Evolutionary conservation across 2,888 invertebrate genomes (phyloP).

Genomic region (Anoncus sp.): DNA sequence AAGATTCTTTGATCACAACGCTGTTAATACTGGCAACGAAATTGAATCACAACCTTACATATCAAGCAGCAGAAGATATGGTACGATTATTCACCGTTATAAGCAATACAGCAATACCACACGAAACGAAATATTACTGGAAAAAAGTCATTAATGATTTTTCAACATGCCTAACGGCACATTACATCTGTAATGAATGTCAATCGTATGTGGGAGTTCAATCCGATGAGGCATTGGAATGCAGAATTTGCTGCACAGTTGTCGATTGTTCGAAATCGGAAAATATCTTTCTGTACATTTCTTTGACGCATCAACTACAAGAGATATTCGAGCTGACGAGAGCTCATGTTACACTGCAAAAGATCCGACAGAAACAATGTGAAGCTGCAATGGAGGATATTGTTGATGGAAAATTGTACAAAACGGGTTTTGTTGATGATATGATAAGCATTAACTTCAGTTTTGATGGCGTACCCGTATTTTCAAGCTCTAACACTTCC

Average conservation of each 20-base stretch:
- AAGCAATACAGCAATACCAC: not conserved
- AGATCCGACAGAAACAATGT: conserved; percentile 17
- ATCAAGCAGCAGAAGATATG: conserved; percentile 35
- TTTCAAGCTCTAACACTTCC: conserved; percentile 35
- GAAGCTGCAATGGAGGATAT: conserved; percentile 41
- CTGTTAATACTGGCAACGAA: conserved; percentile 39
- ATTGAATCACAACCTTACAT: conserved; percentile 38
- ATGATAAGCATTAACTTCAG: conserved; percentile 41
- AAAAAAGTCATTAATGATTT: conserved; percentile 40
- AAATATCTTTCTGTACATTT: conserved; percentile 1
- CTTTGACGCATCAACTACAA: conserved; percentile 5
- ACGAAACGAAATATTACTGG: conserved; percentile 40
- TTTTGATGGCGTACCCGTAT: conserved; percentile 40
- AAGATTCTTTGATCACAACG: conserved; percentile 13
- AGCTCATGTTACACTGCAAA: conserved; percentile 13
- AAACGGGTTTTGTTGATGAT: not conserved
- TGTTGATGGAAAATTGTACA: conserved; percentile 34
- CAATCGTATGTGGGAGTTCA: conserved; percentile 14
- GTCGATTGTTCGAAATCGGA: not conserved
- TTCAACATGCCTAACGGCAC: conserved; percentile 28
- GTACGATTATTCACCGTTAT: conserved; percentile 34
- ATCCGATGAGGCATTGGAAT: not conserved
- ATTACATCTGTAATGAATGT: conserved; percentile 46
- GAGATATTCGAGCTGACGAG: conserved; percentile 22
- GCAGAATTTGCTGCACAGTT: not conserved